Evolutionary conservation across 2,113 vertebrate species (phyloP).

Genomic region (Zosterops borbonicus): DNA sequence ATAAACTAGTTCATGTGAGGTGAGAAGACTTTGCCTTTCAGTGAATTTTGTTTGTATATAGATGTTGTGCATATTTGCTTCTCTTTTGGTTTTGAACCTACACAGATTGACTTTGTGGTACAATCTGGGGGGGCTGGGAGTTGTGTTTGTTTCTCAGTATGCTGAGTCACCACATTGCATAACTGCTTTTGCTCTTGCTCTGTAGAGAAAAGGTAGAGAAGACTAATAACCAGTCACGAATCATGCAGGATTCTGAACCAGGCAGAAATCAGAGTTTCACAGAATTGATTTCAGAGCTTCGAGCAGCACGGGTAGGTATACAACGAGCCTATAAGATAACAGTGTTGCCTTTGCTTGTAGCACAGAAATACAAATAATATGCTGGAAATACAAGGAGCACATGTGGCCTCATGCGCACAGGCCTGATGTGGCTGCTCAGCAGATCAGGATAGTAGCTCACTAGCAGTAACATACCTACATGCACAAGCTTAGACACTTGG

Average conservation of each 20-base stretch:
- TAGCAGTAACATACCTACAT: background rate
- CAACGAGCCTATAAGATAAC: background rate
- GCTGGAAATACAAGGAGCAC: background rate
- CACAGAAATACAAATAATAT: background rate
- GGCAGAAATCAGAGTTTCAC: slow-evolving; percentile 72
- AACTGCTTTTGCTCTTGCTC: slow-evolving; percentile 1
- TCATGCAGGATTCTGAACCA: slow-evolving; percentile 52
- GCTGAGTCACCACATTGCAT: background rate
- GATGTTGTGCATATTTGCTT: background rate
- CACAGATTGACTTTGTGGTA: background rate
- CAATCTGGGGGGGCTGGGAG: rapidly evolving
- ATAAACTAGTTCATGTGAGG: background rate
- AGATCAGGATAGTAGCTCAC: background rate
- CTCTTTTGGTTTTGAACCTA: background rate
- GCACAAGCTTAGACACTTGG: rapidly evolving
- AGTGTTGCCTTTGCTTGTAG: background rate
- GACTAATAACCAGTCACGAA: slow-evolving; percentile 50
- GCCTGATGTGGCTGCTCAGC: background rate
- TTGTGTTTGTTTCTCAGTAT: background rate
- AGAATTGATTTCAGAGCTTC: slow-evolving; percentile 81
- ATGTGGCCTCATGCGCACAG: background rate
- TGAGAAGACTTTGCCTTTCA: background rate
- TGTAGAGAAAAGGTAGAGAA: slow-evolving; percentile 82
- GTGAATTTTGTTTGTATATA: background rate
- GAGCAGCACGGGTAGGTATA: slow-evolving; percentile 75